Evolutionary conservation across 2,113 vertebrate species (phyloP).

Genomic region (Thryonomys swinderianus): DNA sequence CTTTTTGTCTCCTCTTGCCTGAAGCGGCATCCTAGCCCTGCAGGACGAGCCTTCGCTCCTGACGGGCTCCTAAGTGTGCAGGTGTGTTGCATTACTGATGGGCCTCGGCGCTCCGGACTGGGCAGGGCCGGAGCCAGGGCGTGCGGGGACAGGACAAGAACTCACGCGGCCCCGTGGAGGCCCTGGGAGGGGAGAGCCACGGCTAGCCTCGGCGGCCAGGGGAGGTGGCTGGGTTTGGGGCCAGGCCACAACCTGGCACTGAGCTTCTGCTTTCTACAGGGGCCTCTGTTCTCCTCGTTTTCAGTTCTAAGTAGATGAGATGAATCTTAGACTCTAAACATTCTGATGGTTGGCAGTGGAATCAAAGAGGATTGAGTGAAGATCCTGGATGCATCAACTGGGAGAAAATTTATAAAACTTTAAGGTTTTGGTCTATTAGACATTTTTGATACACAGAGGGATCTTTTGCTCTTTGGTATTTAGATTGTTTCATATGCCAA

Average conservation of each 20-base stretch:
- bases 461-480: constrained; percentile 5
- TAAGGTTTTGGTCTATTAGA: neutral
- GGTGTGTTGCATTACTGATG: neutral
- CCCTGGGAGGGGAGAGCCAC: too few relatives aligned
- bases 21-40: neutral
- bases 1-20: neutral
- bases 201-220: too few relatives aligned
- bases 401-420: neutral
- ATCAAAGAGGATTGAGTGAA: neutral
- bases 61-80: neutral
- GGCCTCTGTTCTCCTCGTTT: neutral
- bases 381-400: neutral
- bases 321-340: neutral
- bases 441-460: constrained; percentile 5
- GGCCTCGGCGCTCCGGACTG: neutral
- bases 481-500: neutral
- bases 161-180: too few relatives aligned
- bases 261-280: neutral
- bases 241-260: neutral
- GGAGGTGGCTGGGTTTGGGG: too few relatives aligned
- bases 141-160: neutral
- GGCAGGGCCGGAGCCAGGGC: neutral
- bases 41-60: neutral
- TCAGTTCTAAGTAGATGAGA: neutral
- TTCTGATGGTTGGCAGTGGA: neutral